Evolutionary conservation across 2,888 invertebrate genomes (phyloP).

Genomic region (Idaea dimidiata): DNA sequence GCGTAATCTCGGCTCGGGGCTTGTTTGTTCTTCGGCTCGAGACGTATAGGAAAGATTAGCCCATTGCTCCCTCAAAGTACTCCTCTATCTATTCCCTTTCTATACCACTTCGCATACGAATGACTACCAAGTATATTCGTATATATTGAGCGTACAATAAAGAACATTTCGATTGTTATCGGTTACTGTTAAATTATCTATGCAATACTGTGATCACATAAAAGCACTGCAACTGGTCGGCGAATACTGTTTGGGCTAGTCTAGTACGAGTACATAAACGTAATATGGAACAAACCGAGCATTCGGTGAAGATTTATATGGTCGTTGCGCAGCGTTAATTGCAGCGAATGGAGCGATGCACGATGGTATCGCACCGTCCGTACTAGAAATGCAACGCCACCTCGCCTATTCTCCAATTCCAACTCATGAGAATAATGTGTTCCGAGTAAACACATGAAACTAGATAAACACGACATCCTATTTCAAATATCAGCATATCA

Average conservation of each 20-base stretch:
- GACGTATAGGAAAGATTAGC: slow-evolving; percentile 76
- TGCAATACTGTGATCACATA: not conserved
- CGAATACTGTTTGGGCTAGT: slow-evolving; percentile 34
- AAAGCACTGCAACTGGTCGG: not conserved
- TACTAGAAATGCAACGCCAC: slow-evolving; percentile 55
- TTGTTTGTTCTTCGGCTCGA: slow-evolving; percentile 77
- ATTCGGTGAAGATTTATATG: slow-evolving; percentile 75
- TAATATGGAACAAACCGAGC: slow-evolving; percentile 60
- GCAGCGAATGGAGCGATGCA: slow-evolving; percentile 71
- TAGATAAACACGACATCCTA: slow-evolving; percentile 30
- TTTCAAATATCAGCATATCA: slow-evolving; percentile 39
- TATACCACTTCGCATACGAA: slow-evolving; percentile 7
- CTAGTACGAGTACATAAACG: slow-evolving; percentile 34
- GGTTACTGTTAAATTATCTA: not conserved
- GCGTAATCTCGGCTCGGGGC: slow-evolving; percentile 75
- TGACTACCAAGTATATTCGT: not conserved
- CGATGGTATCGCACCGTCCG: slow-evolving; percentile 67
- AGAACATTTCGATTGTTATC: not conserved
- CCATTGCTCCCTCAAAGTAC: slow-evolving; percentile 53
- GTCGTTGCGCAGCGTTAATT: slow-evolving; percentile 77
- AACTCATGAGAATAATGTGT: slow-evolving; percentile 47
- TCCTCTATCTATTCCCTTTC: slow-evolving; percentile 30
- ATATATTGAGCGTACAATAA: not conserved
- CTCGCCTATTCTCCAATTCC: slow-evolving; percentile 33
- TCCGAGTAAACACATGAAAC: slow-evolving; percentile 42